A percentile compares a stretch with the other conserved stretches of the same genome.
Evolutionary conservation across 2,113 vertebrate species (phyloP).

Genomic region (Sprattus sprattus): DNA sequence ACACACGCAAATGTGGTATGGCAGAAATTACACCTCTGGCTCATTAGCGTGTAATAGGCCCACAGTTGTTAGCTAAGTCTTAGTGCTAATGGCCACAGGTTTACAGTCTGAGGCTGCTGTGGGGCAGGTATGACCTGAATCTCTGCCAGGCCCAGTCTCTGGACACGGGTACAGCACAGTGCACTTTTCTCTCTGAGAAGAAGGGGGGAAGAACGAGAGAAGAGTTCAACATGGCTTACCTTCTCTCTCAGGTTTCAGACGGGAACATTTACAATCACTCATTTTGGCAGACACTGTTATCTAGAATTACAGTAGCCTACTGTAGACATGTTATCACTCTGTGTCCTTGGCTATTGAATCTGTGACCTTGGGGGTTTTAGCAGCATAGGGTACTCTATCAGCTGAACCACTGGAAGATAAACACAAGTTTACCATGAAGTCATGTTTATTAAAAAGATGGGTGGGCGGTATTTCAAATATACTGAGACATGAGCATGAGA

Average conservation of each 20-base stretch:
- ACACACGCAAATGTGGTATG: background rate
- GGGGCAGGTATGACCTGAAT: background rate
- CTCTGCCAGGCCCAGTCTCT: background rate
- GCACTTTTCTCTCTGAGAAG: background rate
- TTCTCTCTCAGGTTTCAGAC: background rate
- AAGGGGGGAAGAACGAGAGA: background rate
- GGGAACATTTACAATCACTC: background rate
- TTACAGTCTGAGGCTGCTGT: constrained; percentile 40
- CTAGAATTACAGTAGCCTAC: background rate
- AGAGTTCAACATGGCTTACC: background rate
- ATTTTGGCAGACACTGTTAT: background rate
- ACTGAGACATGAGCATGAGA: too few relatives aligned
- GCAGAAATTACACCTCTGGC: constrained; percentile 43
- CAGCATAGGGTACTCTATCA: background rate
- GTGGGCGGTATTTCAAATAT: too few relatives aligned
- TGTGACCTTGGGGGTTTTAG: background rate
- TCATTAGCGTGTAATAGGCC: constrained; percentile 43
- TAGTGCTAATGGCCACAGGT: constrained; percentile 51
- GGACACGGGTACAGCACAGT: background rate
- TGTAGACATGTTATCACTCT: background rate
- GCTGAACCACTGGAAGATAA: background rate
- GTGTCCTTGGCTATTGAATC: background rate
- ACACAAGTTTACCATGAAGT: background rate
- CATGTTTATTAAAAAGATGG: background rate
- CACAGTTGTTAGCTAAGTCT: constrained; percentile 2